Evolutionary conservation across 2,113 vertebrate species (phyloP).

Genomic region (Mellivora capensis): DNA sequence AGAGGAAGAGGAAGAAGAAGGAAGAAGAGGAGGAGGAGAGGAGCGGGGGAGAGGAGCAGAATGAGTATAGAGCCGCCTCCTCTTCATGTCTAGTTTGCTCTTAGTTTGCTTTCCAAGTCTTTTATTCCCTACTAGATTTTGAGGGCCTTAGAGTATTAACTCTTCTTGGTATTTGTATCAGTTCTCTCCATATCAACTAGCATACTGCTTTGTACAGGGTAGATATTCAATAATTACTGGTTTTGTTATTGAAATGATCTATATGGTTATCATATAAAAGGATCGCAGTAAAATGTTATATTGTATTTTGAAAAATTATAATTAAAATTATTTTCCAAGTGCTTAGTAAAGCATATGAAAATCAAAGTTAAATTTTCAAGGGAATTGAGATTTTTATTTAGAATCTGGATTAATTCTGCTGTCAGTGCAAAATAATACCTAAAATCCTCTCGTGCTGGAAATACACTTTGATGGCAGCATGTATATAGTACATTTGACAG

Average conservation of each 20-base stretch:
- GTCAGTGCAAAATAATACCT: background rate
- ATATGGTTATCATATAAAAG: background rate
- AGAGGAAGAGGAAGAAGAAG: background rate
- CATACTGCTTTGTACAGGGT: background rate
- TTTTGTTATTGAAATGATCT: background rate
- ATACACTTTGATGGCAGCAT: background rate
- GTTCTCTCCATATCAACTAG: background rate
- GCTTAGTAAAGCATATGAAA: background rate
- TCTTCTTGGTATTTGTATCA: background rate
- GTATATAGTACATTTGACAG: background rate
- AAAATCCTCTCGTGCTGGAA: background rate
- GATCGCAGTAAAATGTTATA: background rate
- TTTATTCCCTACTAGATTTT: background rate
- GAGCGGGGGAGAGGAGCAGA: fast-evolving
- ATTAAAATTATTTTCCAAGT: background rate
- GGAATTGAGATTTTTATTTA: background rate
- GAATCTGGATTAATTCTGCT: background rate
- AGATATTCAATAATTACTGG: background rate
- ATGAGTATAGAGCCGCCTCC: fast-evolving
- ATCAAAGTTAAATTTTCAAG: background rate
- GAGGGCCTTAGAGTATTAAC: background rate
- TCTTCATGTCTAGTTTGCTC: background rate
- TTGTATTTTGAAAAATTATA: background rate
- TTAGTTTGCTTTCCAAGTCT: background rate
- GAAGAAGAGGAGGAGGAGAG: fast-evolving